These are phyloP conservation scores for Latrodectus geometricus DNA, from an alignment of 1,140 invertebrate species.

Conservation along the genomic window DNA sequence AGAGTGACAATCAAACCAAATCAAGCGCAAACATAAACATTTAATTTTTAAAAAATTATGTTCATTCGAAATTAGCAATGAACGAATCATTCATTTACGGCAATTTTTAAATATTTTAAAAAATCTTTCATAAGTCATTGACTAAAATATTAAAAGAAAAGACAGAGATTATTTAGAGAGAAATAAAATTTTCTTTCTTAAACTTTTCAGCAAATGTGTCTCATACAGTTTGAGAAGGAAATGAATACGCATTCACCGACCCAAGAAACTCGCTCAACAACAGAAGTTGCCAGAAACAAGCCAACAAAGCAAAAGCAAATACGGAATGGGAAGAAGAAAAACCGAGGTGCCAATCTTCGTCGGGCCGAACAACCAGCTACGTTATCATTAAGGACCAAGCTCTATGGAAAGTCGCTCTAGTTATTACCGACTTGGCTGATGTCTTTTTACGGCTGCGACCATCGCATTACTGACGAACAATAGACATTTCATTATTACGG, in stretches of 20 bases:
- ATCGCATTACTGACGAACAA: slow-evolving; percentile 54
- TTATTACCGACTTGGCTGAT: slow-evolving; percentile 45
- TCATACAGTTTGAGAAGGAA: not conserved
- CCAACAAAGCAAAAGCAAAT: not conserved
- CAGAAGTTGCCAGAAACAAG: not conserved
- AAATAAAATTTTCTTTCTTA: too few relatives aligned
- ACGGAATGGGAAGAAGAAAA: not conserved
- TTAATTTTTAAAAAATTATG: too few relatives aligned
- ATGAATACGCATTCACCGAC: not conserved
- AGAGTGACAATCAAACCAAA: too few relatives aligned
- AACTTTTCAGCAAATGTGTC: too few relatives aligned
- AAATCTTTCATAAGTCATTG: too few relatives aligned
- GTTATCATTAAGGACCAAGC: slow-evolving; percentile 28
- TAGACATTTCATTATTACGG: slow-evolving; percentile 48
- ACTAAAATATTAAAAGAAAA: too few relatives aligned
- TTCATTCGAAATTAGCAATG: too few relatives aligned
- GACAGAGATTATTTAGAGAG: too few relatives aligned
- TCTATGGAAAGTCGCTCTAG: slow-evolving; percentile 8
- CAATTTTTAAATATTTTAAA: too few relatives aligned
- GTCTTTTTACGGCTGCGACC: slow-evolving; percentile 50
- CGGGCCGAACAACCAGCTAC: slow-evolving; percentile 18
- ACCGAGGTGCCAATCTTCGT: slow-evolving; percentile 37
- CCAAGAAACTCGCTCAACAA: not conserved
- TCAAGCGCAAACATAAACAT: too few relatives aligned
- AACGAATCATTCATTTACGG: too few relatives aligned